A percentile compares a stretch with the other conserved stretches of the same genome.
Evolutionary conservation across 2,888 invertebrate genomes (phyloP).

Genomic region (Oligia latruncula): DNA sequence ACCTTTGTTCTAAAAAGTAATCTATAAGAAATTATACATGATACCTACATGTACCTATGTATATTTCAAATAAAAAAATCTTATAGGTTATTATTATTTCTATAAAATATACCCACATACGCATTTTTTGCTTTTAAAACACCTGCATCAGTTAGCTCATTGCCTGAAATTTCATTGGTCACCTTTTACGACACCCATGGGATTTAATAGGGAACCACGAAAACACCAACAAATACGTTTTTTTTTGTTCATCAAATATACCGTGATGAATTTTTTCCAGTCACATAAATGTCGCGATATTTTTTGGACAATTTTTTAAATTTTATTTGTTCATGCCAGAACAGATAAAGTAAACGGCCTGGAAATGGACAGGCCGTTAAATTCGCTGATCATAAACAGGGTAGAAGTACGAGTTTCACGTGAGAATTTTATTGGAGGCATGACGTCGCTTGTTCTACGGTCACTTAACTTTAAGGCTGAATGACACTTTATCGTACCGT

Average conservation of each 20-base stretch:
- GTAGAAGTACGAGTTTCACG: slow-evolving; percentile 34
- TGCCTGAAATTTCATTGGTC: neutral
- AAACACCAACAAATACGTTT: neutral
- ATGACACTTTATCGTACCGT: slow-evolving; percentile 8
- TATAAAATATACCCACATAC: too few species aligned
- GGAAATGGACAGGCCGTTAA: slow-evolving; percentile 59
- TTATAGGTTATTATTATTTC: too few species aligned
- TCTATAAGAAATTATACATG: too few species aligned
- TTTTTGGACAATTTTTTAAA: neutral
- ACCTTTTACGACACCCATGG: neutral
- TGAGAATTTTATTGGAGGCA: slow-evolving; percentile 39
- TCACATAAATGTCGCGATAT: neutral
- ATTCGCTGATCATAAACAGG: slow-evolving; percentile 47
- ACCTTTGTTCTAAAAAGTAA: neutral
- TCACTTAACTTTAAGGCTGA: slow-evolving; percentile 25
- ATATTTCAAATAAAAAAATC: too few species aligned
- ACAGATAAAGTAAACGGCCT: slow-evolving; percentile 59
- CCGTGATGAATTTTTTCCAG: neutral
- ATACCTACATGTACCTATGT: too few species aligned
- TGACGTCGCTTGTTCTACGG: slow-evolving; percentile 44
- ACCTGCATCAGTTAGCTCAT: neutral
- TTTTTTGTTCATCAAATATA: neutral
- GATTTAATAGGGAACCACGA: neutral
- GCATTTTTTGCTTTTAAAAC: neutral
- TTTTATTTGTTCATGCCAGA: slow-evolving; percentile 22